Percentiles rank a stretch among this genome's conserved stretches.
phyloP scores from a whole-genome alignment of 2,113 vertebrate species.

The Sakesphorus luctuosus region DNA sequence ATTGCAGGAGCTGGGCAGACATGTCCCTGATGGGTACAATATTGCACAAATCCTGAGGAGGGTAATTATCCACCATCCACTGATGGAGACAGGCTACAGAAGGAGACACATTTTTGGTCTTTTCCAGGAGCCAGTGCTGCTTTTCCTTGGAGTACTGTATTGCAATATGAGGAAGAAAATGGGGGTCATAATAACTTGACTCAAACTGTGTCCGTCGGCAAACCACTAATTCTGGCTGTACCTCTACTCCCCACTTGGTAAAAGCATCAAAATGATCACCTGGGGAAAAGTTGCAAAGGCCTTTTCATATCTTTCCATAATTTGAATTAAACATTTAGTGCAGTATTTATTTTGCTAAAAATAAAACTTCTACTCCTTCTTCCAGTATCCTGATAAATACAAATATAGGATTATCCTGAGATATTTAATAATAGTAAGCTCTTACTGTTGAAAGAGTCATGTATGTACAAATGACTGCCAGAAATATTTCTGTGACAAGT shows the following conservation, averaged over 20 bases:
- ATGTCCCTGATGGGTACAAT: constrained; percentile 1
- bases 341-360: not conserved
- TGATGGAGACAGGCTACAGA: not conserved
- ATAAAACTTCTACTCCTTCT: not conserved
- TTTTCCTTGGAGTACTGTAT: constrained; percentile 7
- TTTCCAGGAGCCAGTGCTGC: not conserved
- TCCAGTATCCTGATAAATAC: not conserved
- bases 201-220: not conserved
- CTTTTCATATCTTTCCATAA: not conserved
- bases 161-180: constrained; percentile 27
- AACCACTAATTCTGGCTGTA: not conserved
- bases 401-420: not conserved
- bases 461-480: not conserved
- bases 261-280: not conserved
- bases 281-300: not conserved
- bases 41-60: constrained; percentile 42
- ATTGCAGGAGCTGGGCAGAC: constrained; percentile 23
- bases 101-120: not conserved
- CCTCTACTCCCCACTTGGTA: not conserved
- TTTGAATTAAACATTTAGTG: not conserved
- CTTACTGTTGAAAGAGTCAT: not conserved
- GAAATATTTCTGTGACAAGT: not conserved
- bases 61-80: constrained; percentile 33
- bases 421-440: not conserved
- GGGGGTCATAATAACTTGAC: not conserved